Evolutionary conservation across 1,140 invertebrate species (phyloP).

Genomic region (Sarcophaga bullata): DNA sequence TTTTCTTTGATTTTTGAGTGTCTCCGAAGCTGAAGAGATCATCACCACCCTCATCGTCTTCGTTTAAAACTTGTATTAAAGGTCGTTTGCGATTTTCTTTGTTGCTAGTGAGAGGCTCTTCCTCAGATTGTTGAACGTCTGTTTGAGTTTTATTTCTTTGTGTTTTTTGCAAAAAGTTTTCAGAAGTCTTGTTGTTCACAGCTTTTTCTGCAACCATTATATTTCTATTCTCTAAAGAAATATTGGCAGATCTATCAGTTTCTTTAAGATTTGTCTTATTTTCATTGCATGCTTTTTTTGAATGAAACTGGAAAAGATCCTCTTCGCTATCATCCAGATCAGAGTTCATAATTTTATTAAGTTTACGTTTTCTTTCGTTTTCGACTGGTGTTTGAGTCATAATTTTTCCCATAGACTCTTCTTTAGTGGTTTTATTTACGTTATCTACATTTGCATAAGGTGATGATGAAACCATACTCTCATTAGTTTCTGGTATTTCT

Average conservation of each 20-base stretch:
- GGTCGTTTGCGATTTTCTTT: conserved; percentile 29
- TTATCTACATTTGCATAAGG: background rate
- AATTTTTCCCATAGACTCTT: background rate
- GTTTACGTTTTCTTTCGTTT: conserved; percentile 48
- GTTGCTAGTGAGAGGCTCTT: background rate
- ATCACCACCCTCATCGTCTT: conserved; percentile 40
- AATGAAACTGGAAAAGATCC: conserved; percentile 52
- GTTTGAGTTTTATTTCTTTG: conserved; percentile 15
- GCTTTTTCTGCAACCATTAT: background rate
- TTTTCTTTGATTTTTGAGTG: background rate
- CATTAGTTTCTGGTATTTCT: conserved; percentile 42
- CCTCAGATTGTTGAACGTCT: background rate
- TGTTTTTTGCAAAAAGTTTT: background rate
- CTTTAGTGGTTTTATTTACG: background rate
- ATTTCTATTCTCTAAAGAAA: background rate
- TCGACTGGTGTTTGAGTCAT: conserved; percentile 23
- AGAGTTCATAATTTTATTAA: conserved; percentile 45
- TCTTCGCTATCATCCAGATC: conserved; percentile 54
- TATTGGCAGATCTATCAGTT: background rate
- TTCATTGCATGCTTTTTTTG: conserved; percentile 32
- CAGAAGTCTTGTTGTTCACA: background rate
- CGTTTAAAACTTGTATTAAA: background rate
- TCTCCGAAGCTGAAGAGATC: conserved; percentile 47
- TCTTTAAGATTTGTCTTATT: background rate
- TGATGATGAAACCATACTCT: background rate